Percentiles rank a stretch among this genome's conserved stretches.
Conservation (phyloP, 2,888 invertebrate species). For the Apomyelois bistriatella region DNA sequence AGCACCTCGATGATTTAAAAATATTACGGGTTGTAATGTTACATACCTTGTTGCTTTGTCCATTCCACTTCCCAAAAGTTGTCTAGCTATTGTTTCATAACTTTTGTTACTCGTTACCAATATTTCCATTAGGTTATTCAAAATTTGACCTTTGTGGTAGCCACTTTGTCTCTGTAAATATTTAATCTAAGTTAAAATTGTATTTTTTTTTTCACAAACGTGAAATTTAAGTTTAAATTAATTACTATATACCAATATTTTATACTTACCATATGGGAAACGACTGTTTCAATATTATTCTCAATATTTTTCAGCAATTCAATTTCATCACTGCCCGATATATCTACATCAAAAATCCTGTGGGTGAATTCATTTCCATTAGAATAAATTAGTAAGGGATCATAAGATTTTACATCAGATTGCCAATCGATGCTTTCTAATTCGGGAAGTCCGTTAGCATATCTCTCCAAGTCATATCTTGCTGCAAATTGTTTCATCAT, state of each 20-base stretch:
- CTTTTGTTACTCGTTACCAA: slow-evolving; percentile 56
- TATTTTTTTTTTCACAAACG: not conserved
- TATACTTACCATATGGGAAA: slow-evolving; percentile 56
- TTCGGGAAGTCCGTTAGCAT: slow-evolving; percentile 82
- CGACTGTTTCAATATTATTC: slow-evolving; percentile 46
- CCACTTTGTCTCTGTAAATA: slow-evolving; percentile 57
- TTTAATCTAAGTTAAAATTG: not conserved
- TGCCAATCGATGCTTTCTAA: slow-evolving; percentile 77
- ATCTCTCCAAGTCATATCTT: slow-evolving; percentile 85
- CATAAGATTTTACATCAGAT: slow-evolving; percentile 71
- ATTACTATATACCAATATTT: not conserved
- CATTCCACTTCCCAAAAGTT: slow-evolving; percentile 40
- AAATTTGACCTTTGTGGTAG: slow-evolving; percentile 58
- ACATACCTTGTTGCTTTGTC: slow-evolving; percentile 20
- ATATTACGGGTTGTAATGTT: not conserved
- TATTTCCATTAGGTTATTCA: slow-evolving; percentile 63
- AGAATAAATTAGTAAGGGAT: slow-evolving; percentile 81
- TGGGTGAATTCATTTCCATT: slow-evolving; percentile 82
- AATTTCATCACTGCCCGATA: slow-evolving; percentile 49
- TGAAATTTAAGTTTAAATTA: slow-evolving; percentile 26
- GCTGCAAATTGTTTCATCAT: slow-evolving; percentile 84
- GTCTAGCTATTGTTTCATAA: slow-evolving; percentile 54
- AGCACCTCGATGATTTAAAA: no score
- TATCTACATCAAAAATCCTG: slow-evolving; percentile 64
- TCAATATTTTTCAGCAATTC: slow-evolving; percentile 54